Percentiles rank a stretch among this genome's conserved stretches.
Conservation (phyloP, 1,140 invertebrate species). For the Anoplophora glabripennis region DNA sequence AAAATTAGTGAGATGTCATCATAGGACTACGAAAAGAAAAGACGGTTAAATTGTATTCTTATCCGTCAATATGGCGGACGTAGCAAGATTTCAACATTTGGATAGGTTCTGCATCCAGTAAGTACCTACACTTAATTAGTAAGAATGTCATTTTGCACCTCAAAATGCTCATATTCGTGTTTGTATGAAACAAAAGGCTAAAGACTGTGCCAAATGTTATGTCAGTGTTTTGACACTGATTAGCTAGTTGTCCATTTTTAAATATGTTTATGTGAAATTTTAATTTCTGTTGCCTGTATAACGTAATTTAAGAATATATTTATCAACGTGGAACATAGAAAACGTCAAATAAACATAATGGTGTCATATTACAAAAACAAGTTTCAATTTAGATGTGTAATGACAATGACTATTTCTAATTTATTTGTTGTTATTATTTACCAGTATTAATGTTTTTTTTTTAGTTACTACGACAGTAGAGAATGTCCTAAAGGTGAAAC, state of each 20-base stretch:
- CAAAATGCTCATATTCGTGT: not conserved
- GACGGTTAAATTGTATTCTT: not conserved
- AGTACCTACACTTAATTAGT: not conserved
- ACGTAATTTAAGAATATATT: not conserved
- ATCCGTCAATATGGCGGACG: constrained; percentile 18
- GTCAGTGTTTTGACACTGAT: not conserved
- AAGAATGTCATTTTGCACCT: not conserved
- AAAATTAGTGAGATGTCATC: constrained; percentile 4
- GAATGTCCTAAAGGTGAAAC: constrained; percentile 11
- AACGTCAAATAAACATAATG: too few relatives aligned
- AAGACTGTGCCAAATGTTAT: not conserved
- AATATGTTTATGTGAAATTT: constrained; percentile 2
- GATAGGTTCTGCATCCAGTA: constrained; percentile 14
- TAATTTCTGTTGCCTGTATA: not conserved
- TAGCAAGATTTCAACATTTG: not conserved
- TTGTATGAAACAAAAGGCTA: not conserved
- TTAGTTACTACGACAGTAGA: constrained; percentile 20
- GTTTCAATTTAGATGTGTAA: too few relatives aligned
- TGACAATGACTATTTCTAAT: too few relatives aligned
- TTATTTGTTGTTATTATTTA: not conserved
- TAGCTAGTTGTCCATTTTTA: not conserved
- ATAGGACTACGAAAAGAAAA: not conserved
- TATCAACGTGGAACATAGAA: not conserved
- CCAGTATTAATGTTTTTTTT: constrained; percentile 6
- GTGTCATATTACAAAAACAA: not conserved